A percentile compares a stretch with the other conserved stretches of the same genome.
These are phyloP conservation scores for Tyrannus savana DNA, from an alignment of 2,113 vertebrate species.

Conservation along the genomic window DNA sequence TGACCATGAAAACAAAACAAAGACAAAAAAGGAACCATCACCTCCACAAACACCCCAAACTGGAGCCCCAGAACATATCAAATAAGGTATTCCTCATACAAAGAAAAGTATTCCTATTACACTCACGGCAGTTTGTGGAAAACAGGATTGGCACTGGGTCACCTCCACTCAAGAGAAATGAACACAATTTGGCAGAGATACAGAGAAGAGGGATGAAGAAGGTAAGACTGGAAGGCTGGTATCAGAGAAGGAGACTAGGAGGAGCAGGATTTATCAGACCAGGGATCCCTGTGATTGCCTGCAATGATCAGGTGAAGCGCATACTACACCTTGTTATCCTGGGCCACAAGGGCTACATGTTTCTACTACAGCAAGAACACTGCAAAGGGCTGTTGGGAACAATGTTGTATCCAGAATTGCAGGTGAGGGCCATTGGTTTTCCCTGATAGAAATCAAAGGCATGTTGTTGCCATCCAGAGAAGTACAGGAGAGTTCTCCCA, in stretches of 20 bases:
- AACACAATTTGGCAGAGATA: neutral
- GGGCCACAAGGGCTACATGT: neutral
- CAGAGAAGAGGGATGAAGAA: neutral
- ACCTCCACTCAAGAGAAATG: neutral
- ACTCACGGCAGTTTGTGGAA: neutral
- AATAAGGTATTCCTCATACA: neutral
- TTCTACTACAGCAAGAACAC: neutral
- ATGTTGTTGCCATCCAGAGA: neutral
- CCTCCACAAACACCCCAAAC: neutral
- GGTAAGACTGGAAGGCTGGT: neutral
- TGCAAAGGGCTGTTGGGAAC: neutral
- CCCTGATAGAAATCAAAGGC: neutral
- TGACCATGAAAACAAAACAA: neutral
- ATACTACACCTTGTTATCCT: neutral
- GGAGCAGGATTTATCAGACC: neutral
- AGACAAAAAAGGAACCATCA: neutral
- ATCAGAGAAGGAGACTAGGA: neutral
- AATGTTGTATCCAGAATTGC: neutral
- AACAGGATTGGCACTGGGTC: neutral
- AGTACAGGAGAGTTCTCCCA: neutral
- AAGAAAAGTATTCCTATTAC: neutral
- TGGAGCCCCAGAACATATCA: neutral
- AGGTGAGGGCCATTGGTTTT: neutral
- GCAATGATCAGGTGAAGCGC: fast-evolving
- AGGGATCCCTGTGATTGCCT: neutral